phyloP scores from a whole-genome alignment of 1,140 invertebrate genomes.

The Thrips palmi region DNA sequence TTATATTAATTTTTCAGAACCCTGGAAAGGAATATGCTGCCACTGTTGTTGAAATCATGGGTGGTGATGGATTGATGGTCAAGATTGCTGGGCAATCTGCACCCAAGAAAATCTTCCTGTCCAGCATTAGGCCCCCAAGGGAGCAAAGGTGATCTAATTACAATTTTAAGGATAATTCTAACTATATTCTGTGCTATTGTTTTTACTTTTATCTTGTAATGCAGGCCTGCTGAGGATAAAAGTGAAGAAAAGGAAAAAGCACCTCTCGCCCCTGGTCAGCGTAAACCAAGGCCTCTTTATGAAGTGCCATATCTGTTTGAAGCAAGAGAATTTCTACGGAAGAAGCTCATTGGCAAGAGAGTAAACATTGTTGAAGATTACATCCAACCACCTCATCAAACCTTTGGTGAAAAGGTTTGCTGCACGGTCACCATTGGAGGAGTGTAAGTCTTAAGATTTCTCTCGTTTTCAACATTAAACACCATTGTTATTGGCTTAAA shows the following conservation, averaged over 20 bases:
- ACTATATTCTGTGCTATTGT: neutral
- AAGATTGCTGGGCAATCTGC: conserved; percentile 52
- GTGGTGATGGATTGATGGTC: conserved; percentile 80
- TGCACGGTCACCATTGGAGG: conserved; percentile 76
- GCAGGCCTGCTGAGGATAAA: too few species aligned
- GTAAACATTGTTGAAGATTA: conserved; percentile 90
- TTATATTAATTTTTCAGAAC: conserved; percentile 29
- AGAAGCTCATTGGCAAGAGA: conserved; percentile 90
- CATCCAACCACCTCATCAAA: conserved; percentile 81
- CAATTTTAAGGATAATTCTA: neutral
- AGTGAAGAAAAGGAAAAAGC: too few species aligned
- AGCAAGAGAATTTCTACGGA: conserved; percentile 89
- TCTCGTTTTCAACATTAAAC: neutral
- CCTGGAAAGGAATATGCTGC: conserved; percentile 63
- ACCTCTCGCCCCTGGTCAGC: conserved; percentile 17
- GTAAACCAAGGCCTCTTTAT: conserved; percentile 62
- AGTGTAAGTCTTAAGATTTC: conserved; percentile 50
- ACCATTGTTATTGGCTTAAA: neutral
- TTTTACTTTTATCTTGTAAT: conserved; percentile 1
- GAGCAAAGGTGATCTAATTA: too few species aligned
- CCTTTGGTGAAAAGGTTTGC: conserved; percentile 88
- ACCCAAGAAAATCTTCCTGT: conserved; percentile 84
- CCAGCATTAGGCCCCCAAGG: conserved; percentile 85
- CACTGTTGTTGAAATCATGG: conserved; percentile 81
- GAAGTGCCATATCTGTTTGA: conserved; percentile 98